Evolutionary conservation across 2,113 vertebrate genomes (phyloP).

Genomic region (Dipodomys ordii): DNA sequence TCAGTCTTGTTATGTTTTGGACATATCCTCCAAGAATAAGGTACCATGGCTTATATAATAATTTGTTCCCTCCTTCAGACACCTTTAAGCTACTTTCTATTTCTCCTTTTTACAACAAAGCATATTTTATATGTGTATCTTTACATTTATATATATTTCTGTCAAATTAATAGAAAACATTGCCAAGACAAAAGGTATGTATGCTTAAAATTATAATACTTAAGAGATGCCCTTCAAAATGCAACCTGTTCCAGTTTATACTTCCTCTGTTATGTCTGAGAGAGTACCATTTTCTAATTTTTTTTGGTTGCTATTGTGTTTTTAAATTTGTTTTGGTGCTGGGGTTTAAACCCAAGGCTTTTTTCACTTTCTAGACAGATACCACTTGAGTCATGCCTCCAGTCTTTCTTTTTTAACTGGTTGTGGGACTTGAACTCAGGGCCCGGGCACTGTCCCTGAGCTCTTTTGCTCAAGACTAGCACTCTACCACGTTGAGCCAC

Average conservation of each 20-base stretch:
- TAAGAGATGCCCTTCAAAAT: not conserved
- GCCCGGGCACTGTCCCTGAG: no score
- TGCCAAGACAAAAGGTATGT: not conserved
- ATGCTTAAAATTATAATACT: slow-evolving; percentile 33
- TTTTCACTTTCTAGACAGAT: no score
- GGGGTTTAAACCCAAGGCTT: no score
- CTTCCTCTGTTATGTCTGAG: not conserved
- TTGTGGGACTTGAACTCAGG: no score
- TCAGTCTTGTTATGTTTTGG: not conserved
- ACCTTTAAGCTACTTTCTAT: slow-evolving; percentile 22
- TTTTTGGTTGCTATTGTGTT: no score
- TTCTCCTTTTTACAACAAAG: slow-evolving; percentile 36
- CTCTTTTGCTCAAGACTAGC: no score
- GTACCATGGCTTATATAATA: not conserved
- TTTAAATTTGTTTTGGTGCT: no score
- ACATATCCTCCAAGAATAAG: not conserved
- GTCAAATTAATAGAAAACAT: slow-evolving; percentile 9
- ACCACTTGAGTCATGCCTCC: no score
- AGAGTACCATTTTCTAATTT: not conserved
- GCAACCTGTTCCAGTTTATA: not conserved
- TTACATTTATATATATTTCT: slow-evolving; percentile 47
- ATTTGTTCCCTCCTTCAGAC: not conserved
- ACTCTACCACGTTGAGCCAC: no score
- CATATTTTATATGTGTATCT: slow-evolving; percentile 18
- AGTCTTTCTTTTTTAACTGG: no score